A percentile compares a stretch with the other conserved stretches of the same genome.
Evolutionary conservation across 2,113 vertebrate species (phyloP).

Genomic region (Fregetta grallaria): DNA sequence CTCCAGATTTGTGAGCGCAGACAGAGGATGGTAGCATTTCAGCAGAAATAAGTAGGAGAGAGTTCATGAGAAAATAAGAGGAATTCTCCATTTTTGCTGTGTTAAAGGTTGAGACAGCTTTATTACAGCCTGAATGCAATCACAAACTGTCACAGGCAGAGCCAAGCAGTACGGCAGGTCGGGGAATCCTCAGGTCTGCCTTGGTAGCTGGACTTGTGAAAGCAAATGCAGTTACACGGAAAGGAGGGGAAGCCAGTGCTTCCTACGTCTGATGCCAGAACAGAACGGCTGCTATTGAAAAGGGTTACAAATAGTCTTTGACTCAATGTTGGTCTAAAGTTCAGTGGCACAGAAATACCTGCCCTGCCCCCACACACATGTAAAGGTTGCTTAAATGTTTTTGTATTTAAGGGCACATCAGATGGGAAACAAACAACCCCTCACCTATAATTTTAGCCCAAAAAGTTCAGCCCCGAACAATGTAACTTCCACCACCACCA

Average conservation of each 20-base stretch:
- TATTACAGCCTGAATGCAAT: not conserved
- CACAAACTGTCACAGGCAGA: not conserved
- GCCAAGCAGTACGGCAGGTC: not conserved
- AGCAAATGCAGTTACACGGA: not conserved
- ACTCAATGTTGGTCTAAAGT: not conserved
- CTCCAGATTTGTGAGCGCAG: not conserved
- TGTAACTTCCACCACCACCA: accelerated
- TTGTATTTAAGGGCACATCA: not conserved
- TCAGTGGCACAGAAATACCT: constrained; percentile 6
- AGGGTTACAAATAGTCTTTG: not conserved
- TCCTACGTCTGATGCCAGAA: not conserved
- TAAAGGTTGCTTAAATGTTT: not conserved
- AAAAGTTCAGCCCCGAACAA: not conserved
- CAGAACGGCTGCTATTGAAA: not conserved
- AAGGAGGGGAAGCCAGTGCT: not conserved
- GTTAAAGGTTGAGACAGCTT: not conserved
- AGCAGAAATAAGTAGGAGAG: not conserved
- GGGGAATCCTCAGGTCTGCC: not conserved
- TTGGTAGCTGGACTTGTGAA: not conserved
- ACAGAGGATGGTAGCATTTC: not conserved
- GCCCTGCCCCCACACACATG: not conserved
- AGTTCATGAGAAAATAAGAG: not conserved
- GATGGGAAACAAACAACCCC: not conserved
- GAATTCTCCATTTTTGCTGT: not conserved
- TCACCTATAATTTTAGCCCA: not conserved